These are phyloP conservation scores for Drosophila murphyi DNA, from an alignment of 1,140 invertebrate genomes.

Conservation along the genomic window DNA sequence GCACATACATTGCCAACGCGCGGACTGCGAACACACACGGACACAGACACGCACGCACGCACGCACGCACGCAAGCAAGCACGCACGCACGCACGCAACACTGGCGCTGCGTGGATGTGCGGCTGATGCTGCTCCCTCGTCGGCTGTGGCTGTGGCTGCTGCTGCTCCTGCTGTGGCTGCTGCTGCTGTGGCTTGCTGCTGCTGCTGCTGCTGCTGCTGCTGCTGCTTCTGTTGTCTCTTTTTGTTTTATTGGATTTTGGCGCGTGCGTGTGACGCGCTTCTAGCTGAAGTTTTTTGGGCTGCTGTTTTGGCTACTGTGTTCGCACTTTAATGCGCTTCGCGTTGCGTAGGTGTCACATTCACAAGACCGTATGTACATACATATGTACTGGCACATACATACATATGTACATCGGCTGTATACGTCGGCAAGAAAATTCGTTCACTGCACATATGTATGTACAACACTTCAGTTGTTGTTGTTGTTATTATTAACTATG, in stretches of 20 bases:
- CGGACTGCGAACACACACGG: conserved; percentile 1
- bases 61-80: conserved; percentile 13
- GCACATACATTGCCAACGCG: conserved; percentile 68
- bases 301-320: conserved; percentile 28
- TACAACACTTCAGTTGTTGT: conserved; percentile 11
- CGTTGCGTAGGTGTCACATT: conserved; percentile 57
- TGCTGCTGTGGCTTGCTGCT: conserved; percentile 16
- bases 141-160: conserved; percentile 14
- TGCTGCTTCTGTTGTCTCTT: conserved; percentile 43
- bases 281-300: conserved; percentile 2
- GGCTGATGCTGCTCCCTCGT: conserved; percentile 14
- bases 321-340: conserved; percentile 56
- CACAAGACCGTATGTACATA: conserved; percentile 31
- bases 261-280: conserved; percentile 61
- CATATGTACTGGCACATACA: conserved; percentile 4
- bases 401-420: conserved; percentile 17
- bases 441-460: conserved; percentile 12
- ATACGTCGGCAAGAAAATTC: conserved; percentile 11
- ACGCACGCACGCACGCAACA: conserved; percentile 31
- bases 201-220: conserved; percentile 11
- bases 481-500: not conserved
- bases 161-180: conserved; percentile 6
- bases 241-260: conserved; percentile 42
- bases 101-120: conserved; percentile 36
- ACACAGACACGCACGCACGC: conserved; percentile 21